Evolutionary conservation across 1,140 invertebrate genomes (phyloP).

Genomic region (Leptinotarsa undecemlineata): DNA sequence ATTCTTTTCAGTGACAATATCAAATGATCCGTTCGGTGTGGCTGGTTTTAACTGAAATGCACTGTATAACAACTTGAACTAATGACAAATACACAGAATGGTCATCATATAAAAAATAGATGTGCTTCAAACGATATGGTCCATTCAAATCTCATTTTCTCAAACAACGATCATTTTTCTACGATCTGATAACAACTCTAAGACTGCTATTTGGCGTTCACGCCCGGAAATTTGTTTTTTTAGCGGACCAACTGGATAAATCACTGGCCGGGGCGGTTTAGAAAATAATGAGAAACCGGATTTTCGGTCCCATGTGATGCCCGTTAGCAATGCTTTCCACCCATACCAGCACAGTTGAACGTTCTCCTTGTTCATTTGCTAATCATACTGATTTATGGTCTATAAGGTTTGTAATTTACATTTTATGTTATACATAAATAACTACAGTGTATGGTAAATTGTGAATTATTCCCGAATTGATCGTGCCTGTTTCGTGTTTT

Average conservation of each 20-base stretch:
- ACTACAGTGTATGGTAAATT: neutral
- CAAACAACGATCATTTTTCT: neutral
- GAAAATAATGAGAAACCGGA: constrained; percentile 34
- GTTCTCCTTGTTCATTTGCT: constrained; percentile 34
- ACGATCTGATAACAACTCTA: neutral
- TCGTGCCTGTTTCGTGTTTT: constrained; percentile 5
- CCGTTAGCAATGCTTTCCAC: constrained; percentile 32
- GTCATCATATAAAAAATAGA: no score
- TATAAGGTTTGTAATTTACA: constrained; percentile 33
- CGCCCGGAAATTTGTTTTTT: constrained; percentile 18
- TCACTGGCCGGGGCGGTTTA: constrained; percentile 17
- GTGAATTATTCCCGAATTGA: neutral
- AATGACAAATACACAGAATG: no score
- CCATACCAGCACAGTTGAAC: constrained; percentile 16
- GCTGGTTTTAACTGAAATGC: no score
- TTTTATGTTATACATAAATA: constrained; percentile 28
- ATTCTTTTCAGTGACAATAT: no score
- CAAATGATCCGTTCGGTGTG: no score
- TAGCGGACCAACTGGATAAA: constrained; percentile 17
- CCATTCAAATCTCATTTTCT: neutral
- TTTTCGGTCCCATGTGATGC: constrained; percentile 33
- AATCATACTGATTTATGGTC: constrained; percentile 40
- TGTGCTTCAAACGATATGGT: no score
- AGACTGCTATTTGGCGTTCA: neutral
- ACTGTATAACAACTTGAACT: no score